Conservation (phyloP, 2,113 vertebrate species). For the Cheirogaleus medius region DNA sequence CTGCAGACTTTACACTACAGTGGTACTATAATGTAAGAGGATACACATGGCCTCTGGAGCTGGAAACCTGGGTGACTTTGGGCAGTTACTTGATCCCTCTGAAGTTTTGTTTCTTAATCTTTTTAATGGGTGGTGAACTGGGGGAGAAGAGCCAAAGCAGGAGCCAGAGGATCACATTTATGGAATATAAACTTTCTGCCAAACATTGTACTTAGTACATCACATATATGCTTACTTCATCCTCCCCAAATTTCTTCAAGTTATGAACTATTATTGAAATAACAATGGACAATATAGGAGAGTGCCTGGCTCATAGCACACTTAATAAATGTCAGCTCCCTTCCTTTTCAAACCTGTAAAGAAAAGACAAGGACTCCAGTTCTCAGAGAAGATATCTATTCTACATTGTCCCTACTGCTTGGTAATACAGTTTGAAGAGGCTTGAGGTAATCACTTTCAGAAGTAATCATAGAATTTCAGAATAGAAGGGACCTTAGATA, state of each 20-base stretch:
- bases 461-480: constrained; percentile 52
- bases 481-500: neutral
- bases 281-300: constrained; percentile 36
- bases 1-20: neutral
- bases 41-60: neutral
- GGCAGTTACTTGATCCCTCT: neutral
- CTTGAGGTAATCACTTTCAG: constrained; percentile 25
- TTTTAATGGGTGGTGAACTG: neutral
- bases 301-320: constrained; percentile 10
- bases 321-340: constrained; percentile 59
- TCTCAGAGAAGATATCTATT: constrained; percentile 41
- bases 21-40: neutral
- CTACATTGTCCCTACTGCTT: constrained; percentile 10
- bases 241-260: neutral
- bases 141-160: neutral
- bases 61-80: neutral
- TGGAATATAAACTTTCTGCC: neutral
- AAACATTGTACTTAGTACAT: neutral
- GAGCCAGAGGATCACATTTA: neutral
- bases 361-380: constrained; percentile 42
- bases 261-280: constrained; percentile 57
- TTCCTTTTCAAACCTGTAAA: constrained; percentile 27
- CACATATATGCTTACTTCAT: constrained; percentile 22
- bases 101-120: neutral
- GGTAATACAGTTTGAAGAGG: constrained; percentile 44